Base-by-base conservation (phyloP, 2,113 vertebrate species). In the Coryphaenoides rupestris region DNA sequence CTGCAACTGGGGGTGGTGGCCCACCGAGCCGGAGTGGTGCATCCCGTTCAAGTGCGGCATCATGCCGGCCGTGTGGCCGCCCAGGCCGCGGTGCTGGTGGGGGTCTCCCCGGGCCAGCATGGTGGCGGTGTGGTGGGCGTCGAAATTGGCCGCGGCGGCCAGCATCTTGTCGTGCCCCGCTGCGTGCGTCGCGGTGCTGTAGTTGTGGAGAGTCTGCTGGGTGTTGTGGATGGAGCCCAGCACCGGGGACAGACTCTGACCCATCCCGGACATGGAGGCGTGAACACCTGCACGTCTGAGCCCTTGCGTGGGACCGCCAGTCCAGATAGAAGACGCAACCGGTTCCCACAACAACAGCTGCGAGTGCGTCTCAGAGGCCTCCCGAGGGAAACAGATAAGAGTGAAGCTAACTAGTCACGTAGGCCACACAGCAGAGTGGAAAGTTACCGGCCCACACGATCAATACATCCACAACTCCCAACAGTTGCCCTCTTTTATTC, bases 11-110 rank as follows among this genome's bases (percentile, higher is more conserved):
- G 77, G 71, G 76, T 80, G 85, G 75, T 88, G 92, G 62, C 80
- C 80, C 65, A 76, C 72, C 65, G 82, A 75, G 77, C 89, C 89
- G 13, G 90, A 79, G 84, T 93, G 94, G 81, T 95, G 95, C 85
- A 95, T 91, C 33, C 94, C 95, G 78, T 96, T 96, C 71, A 98
- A 85, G 86, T 96, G 94, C 17, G 93, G 88, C 94, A 98, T 92
- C 92, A 95, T 93, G 62, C 93, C 88, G 54, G 87, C 79, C 55
- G 93, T 80, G 26, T 94, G 92, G 63, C 93, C 94, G 40, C 88
- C 92, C 74, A 97, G 90, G 61, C 92, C 94, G 33, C 95, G 89
- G 82, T 98, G 93, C 89, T 96, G 96, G 83, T 97, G 95, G 33
- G 33, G 33, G 28, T 95, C 95, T 0, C 93, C 92, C 65, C 95